Evolutionary conservation across 2,113 vertebrate species (phyloP).

Genomic region (Myotis brandtii): DNA sequence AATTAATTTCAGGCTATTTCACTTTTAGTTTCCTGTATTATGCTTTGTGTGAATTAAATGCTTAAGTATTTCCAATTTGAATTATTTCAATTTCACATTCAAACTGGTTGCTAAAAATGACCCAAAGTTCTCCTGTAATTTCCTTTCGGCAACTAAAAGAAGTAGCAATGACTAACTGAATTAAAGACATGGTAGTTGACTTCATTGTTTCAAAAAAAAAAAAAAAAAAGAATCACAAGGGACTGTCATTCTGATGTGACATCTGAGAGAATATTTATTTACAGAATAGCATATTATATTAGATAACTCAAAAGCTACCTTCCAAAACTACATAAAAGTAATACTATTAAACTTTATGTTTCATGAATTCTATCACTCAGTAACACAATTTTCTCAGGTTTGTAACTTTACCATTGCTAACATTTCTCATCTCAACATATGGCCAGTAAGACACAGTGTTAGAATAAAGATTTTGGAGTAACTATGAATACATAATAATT

Average conservation of each 20-base stretch:
- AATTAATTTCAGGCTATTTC: constrained; percentile 57
- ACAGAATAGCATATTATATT: constrained; percentile 29
- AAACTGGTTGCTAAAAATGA: constrained; percentile 8
- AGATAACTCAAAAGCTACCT: constrained; percentile 36
- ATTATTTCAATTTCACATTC: constrained; percentile 45
- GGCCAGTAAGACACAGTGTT: neutral
- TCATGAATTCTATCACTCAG: neutral
- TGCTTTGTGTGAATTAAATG: constrained; percentile 4
- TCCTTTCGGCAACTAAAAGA: constrained; percentile 22
- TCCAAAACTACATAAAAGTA: constrained; percentile 21
- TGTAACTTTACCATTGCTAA: neutral
- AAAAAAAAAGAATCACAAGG: neutral
- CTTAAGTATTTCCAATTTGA: constrained; percentile 40
- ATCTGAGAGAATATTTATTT: constrained; percentile 47
- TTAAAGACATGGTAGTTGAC: neutral
- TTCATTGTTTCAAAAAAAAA: constrained; percentile 4
- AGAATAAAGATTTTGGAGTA: neutral
- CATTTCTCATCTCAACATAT: constrained; percentile 16
- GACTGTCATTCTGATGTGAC: neutral
- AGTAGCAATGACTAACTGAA: neutral
- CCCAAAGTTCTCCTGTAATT: neutral
- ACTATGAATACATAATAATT: neutral
- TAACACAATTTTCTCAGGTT: constrained; percentile 62
- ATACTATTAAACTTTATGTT: constrained; percentile 22
- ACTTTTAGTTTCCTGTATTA: neutral